Evolutionary conservation across 2,888 invertebrate genomes (phyloP), one percentile per base, ranked within the genome.

Genomic region (Mactromeris polynyma): DNA sequence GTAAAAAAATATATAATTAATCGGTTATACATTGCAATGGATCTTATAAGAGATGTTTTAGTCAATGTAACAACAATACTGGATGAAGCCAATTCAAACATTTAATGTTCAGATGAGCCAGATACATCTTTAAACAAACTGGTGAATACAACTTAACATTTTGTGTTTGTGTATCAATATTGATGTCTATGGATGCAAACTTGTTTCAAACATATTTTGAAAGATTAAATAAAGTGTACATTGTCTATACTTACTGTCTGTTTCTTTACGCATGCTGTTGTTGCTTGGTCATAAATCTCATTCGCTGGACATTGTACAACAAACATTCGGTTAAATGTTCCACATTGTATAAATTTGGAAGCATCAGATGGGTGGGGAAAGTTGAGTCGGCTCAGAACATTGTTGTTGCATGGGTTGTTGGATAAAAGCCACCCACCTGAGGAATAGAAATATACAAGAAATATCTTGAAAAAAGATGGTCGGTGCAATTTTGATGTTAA

Each of bases 231-330:
- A 46, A 46, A 46, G 42, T 42, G 17, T 7, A 46, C 46, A 46
- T 64, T 7, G 0, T n/a, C 3, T 0, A 26, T 21, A 54, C 82
- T 82, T 82, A 91, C 86, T n/a, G 38, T 83, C n/a, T 73, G 69
- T 38, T 87, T 73, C 36, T 73, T 77, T 14, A 86, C 85, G 81
- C 94, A 94, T 0, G 93, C 87, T 9, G 90, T 89, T 1, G 93
- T 93, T 1, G 92, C 92, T 69, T 89, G 90, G 80, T 92, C 89
- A 82, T 93, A 94, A 0, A 90, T 69, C 40, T 94, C 93, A 17
- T 93, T 92, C 0, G 46, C 51, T 4, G 94, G 94, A 82, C 94
- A 95, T 83, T 94, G 93, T 21, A 94, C 90, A 17, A 95, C 90
- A 91, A 92, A 95, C 93, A 95, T 91, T 31, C 93, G 86, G 17